Percentiles rank a stretch among this genome's conserved stretches.
Conservation (phyloP, 2,113 vertebrate species). For the Sylvietta virens region DNA sequence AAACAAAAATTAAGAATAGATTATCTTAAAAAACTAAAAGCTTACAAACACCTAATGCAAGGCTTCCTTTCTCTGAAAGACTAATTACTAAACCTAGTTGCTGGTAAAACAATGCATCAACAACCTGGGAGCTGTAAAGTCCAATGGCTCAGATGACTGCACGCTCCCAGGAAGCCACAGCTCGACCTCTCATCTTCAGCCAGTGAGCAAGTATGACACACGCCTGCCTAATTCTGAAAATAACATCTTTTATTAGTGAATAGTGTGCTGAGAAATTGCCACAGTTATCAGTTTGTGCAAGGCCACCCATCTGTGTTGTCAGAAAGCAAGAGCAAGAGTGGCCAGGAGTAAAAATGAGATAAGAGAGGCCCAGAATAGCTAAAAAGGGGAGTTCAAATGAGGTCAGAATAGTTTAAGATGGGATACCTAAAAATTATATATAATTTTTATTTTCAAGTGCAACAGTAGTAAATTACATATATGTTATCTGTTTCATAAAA, state of each 20-base stretch:
- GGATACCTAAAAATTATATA: background rate
- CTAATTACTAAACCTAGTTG: constrained; percentile 16
- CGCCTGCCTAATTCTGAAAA: constrained; percentile 21
- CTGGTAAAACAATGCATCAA: background rate
- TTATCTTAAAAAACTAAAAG: background rate
- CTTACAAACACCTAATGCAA: background rate
- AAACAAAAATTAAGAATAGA: background rate
- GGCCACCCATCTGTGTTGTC: constrained; percentile 64
- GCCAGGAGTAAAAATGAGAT: constrained; percentile 60
- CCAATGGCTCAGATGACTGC: background rate
- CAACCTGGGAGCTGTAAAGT: constrained; percentile 15
- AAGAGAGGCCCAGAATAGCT: constrained; percentile 58
- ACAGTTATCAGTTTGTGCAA: constrained; percentile 62
- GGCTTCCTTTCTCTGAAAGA: background rate
- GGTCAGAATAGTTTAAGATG: constrained; percentile 44
- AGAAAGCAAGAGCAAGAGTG: constrained; percentile 61
- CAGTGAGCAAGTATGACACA: background rate
- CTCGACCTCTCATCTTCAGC: background rate
- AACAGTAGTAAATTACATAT: background rate
- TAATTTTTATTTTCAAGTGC: background rate
- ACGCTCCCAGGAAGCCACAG: background rate
- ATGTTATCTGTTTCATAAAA: background rate
- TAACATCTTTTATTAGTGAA: constrained; percentile 42
- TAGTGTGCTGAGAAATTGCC: constrained; percentile 45
- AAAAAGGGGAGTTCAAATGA: constrained; percentile 61